Percentiles rank a stretch among this genome's conserved stretches.
Evolutionary conservation across 2,113 vertebrate species (phyloP).

Genomic region (Alethe diademata): DNA sequence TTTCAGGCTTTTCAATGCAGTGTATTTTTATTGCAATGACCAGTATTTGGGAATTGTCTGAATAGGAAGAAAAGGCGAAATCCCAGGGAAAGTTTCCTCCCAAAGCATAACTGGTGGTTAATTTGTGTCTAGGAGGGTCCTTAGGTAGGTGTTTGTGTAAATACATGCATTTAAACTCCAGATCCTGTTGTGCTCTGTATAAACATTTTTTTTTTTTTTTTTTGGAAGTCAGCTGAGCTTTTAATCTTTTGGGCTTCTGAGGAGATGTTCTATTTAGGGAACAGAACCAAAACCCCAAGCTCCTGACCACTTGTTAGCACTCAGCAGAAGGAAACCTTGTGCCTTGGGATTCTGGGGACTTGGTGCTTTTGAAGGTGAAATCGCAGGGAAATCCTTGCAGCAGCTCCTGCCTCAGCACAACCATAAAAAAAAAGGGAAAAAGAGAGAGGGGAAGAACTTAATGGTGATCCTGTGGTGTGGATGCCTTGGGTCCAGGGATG

Average conservation of each 20-base stretch:
- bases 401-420: neutral
- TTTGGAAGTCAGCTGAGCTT: neutral
- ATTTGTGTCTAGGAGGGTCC: neutral
- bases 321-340: neutral
- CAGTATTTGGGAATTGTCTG: neutral
- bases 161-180: neutral
- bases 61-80: neutral
- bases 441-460: neutral
- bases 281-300: neutral
- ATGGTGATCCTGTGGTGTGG: neutral
- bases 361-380: conserved; percentile 18
- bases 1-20: neutral
- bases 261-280: neutral
- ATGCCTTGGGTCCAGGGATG: neutral
- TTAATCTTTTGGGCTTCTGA: neutral
- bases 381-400: conserved; percentile 21
- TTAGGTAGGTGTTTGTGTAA: neutral
- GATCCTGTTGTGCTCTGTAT: neutral
- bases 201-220: neutral
- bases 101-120: neutral
- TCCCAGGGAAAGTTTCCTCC: neutral
- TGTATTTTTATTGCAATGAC: neutral
- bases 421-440: neutral
- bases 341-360: neutral
- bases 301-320: neutral